Conservation (phyloP, 2,113 vertebrate genomes). For the Madoqua kirkii region DNA sequence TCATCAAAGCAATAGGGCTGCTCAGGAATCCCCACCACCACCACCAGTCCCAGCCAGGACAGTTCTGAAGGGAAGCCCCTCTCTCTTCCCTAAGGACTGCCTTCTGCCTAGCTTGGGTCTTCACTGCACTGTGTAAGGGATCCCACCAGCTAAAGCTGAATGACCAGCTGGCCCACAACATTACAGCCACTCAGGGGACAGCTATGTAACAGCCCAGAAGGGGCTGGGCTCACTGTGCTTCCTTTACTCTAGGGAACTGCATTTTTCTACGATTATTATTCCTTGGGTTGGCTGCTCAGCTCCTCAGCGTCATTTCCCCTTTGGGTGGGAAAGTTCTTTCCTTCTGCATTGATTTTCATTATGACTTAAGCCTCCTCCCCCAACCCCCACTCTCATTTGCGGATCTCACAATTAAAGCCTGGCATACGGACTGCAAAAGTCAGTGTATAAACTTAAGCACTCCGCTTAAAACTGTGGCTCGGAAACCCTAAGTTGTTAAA, state of each 20-base stretch:
- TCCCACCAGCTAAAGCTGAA: constrained; percentile 18
- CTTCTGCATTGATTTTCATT: constrained; percentile 68
- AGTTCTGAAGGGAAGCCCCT: not conserved
- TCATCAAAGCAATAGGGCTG: not conserved
- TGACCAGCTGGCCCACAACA: constrained; percentile 39
- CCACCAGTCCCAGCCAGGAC: not conserved
- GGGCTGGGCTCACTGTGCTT: constrained; percentile 74
- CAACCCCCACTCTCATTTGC: not conserved
- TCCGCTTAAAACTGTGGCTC: not conserved
- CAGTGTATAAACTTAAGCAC: not conserved
- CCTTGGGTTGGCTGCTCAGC: constrained; percentile 77
- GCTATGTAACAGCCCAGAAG: constrained; percentile 69
- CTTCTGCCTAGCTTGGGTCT: not conserved
- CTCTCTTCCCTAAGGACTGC: not conserved
- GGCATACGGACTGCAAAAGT: not conserved
- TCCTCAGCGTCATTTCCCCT: constrained; percentile 81
- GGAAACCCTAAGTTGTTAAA: not conserved
- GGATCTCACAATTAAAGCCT: not conserved
- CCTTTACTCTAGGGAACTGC: constrained; percentile 79
- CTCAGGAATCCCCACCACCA: not conserved
- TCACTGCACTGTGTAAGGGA: not conserved
- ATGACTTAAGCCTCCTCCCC: constrained; percentile 69
- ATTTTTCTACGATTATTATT: constrained; percentile 86
- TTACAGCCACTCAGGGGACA: constrained; percentile 65
- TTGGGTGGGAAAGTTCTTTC: constrained; percentile 82